These are phyloP conservation scores for Drosophila ezoana DNA, from an alignment of 2,888 invertebrate species.

Conservation along the genomic window DNA sequence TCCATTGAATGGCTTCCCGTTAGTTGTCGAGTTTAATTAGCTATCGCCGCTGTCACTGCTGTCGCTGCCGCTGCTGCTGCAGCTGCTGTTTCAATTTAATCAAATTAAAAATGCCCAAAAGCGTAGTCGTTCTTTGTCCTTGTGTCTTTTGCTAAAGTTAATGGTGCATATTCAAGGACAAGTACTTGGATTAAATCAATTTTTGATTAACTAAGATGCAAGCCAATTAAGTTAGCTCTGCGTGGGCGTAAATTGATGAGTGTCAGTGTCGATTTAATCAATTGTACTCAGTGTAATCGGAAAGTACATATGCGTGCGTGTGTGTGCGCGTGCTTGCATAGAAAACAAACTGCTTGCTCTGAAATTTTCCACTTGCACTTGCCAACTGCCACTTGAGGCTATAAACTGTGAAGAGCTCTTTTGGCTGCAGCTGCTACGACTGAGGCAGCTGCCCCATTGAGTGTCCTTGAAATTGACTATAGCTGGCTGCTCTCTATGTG, in stretches of 20 bases:
- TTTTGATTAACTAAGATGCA: slow-evolving; percentile 49
- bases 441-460: slow-evolving; percentile 74
- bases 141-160: slow-evolving; percentile 14
- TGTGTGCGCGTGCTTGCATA: slow-evolving; percentile 48
- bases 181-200: slow-evolving; percentile 53
- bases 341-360: slow-evolving; percentile 73
- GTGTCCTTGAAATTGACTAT: slow-evolving; percentile 75
- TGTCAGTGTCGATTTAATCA: slow-evolving; percentile 57
- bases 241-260: slow-evolving; percentile 18
- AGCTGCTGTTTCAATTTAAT: slow-evolving; percentile 68
- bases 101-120: slow-evolving; percentile 69
- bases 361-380: slow-evolving; percentile 77
- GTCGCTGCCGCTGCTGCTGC: neutral
- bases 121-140: neutral
- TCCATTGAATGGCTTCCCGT: slow-evolving; percentile 74
- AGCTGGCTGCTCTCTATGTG: slow-evolving; percentile 24
- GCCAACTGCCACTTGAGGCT: slow-evolving; percentile 76
- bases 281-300: slow-evolving; percentile 25
- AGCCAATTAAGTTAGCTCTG: slow-evolving; percentile 38
- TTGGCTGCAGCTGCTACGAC: slow-evolving; percentile 43
- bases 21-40: slow-evolving; percentile 75
- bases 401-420: slow-evolving; percentile 79
- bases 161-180: slow-evolving; percentile 33
- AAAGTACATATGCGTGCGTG: slow-evolving; percentile 15
- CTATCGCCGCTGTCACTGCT: neutral